Conservation (phyloP, 2,113 vertebrate species). For the Serinus canaria region DNA sequence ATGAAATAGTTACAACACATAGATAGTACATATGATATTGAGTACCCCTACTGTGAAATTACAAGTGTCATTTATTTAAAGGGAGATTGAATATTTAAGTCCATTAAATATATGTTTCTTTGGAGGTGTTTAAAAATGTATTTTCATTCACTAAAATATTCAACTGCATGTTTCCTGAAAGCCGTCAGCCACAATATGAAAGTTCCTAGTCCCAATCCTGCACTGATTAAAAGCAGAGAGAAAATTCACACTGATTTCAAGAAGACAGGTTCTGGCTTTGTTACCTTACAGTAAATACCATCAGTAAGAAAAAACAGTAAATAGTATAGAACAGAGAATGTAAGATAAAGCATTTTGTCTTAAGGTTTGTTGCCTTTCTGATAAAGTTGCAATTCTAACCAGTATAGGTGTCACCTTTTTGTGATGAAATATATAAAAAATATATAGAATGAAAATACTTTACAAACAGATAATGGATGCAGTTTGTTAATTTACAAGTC, state of each 20-base stretch:
- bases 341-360: not conserved
- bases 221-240: not conserved
- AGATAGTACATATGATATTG: not conserved
- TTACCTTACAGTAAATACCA: not conserved
- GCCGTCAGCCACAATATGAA: not conserved
- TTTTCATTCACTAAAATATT: not conserved
- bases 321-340: not conserved
- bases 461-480: constrained; percentile 15
- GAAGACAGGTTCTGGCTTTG: not conserved
- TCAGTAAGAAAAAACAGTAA: not conserved
- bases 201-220: not conserved
- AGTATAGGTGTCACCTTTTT: not conserved
- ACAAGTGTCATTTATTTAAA: not conserved
- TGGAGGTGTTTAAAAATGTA: not conserved
- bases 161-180: not conserved
- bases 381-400: not conserved
- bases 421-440: not conserved
- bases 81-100: not conserved
- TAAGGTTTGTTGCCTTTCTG: not conserved
- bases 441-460: not conserved
- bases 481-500: constrained; percentile 2
- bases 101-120: not conserved
- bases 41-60: not conserved
- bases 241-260: not conserved
- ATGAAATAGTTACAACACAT: not conserved